Conservation (phyloP, 2,113 vertebrate genomes). For the Bucco capensis region DNA sequence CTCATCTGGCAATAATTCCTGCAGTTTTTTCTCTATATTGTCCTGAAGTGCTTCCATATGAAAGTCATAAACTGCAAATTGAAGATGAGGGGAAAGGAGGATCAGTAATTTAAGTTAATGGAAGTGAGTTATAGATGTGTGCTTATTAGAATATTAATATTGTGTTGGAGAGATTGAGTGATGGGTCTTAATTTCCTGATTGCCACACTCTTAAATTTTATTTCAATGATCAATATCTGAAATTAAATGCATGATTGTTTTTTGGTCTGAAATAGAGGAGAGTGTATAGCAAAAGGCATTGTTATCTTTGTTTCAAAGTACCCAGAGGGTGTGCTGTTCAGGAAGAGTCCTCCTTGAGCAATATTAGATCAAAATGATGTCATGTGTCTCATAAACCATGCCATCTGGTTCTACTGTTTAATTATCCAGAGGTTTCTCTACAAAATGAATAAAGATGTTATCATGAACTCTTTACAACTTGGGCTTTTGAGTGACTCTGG, state of each 20-base stretch:
- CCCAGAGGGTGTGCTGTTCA: background rate
- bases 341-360: background rate
- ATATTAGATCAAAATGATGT: background rate
- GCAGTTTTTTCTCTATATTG: background rate
- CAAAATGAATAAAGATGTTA: background rate
- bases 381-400: background rate
- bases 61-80: background rate
- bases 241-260: slow-evolving; percentile 6
- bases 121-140: background rate
- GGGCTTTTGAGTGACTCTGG: background rate
- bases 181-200: slow-evolving; percentile 11
- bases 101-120: slow-evolving; percentile 17
- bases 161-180: background rate
- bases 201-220: background rate
- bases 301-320: background rate
- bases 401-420: background rate
- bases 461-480: background rate
- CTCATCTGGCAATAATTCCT: background rate
- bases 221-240: background rate
- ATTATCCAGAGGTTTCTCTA: background rate
- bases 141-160: slow-evolving; percentile 20
- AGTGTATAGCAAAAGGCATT: background rate
- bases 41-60: background rate
- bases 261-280: background rate
- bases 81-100: background rate